phyloP scores from a whole-genome alignment of 1,140 invertebrate species.

The Micrasema longulum region DNA sequence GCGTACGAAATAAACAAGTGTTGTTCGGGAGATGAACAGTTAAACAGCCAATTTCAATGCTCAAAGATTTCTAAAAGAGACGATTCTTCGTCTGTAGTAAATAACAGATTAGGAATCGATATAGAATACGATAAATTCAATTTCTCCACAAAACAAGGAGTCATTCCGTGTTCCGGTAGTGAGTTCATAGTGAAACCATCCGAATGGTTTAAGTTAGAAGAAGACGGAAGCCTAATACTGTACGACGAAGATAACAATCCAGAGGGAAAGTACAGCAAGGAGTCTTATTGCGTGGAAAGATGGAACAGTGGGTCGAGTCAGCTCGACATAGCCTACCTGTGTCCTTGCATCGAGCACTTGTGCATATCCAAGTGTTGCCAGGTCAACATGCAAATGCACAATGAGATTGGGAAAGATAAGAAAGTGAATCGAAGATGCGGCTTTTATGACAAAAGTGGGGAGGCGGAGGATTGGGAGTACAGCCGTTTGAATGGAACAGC shows the following conservation, averaged over 20 bases:
- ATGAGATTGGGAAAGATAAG: background rate
- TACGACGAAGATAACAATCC: slow-evolving; percentile 7
- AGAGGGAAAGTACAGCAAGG: background rate
- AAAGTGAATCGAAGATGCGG: slow-evolving; percentile 10
- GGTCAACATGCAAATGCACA: slow-evolving; percentile 9
- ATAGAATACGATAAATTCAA: slow-evolving; percentile 25
- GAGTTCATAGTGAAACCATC: slow-evolving; percentile 7
- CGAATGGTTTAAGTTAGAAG: slow-evolving; percentile 22
- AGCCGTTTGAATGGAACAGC: slow-evolving; percentile 6
- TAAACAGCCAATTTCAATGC: slow-evolving; percentile 23
- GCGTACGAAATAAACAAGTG: slow-evolving; percentile 32
- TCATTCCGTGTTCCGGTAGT: slow-evolving; percentile 23
- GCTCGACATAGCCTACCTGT: slow-evolving; percentile 23
- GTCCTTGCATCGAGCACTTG: slow-evolving; percentile 38
- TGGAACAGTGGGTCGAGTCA: background rate
- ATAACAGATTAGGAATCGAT: slow-evolving; percentile 18
- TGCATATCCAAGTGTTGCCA: slow-evolving; percentile 41
- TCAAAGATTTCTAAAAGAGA: slow-evolving; percentile 2
- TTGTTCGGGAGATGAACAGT: slow-evolving; percentile 36
- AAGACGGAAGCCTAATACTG: slow-evolving; percentile 25
- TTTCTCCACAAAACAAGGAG: slow-evolving; percentile 15
- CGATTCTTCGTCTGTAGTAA: background rate
- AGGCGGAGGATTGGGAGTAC: slow-evolving; percentile 26
- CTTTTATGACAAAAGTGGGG: background rate
- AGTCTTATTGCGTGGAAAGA: slow-evolving; percentile 36